Conservation (phyloP, 2,888 invertebrate species). For the Hipparchia sbordonii region DNA sequence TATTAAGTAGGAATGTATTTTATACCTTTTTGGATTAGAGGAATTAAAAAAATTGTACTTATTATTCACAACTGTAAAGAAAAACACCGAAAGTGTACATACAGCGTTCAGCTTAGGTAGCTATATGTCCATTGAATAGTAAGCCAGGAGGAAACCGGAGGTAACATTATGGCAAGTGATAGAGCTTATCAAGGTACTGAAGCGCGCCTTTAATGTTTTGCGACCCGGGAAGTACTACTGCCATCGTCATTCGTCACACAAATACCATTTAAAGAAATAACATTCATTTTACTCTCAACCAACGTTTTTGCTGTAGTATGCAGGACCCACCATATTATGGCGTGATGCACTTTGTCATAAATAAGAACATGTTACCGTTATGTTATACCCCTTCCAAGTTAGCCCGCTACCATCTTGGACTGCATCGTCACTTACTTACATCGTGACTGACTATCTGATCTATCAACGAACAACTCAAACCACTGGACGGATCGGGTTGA, state of each 20-base stretch:
- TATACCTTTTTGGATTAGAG: too few relatives aligned
- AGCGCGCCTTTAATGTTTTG: conserved; percentile 63
- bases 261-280: conserved; percentile 3
- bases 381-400: too few relatives aligned
- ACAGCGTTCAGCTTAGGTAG: not conserved
- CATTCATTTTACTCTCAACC: not conserved
- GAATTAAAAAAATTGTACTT: not conserved
- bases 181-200: conserved; percentile 60
- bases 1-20: too few relatives aligned
- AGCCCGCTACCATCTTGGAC: too few relatives aligned
- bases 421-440: too few relatives aligned
- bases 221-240: conserved; percentile 41
- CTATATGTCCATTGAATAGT: conserved; percentile 41
- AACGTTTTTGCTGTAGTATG: not conserved
- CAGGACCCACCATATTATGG: too few relatives aligned
- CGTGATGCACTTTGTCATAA: too few relatives aligned
- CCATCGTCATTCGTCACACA: conserved; percentile 10
- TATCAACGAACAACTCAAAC: too few relatives aligned
- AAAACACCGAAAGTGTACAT: not conserved
- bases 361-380: too few relatives aligned
- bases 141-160: conserved; percentile 52
- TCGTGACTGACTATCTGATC: too few relatives aligned
- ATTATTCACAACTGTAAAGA: not conserved
- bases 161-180: conserved; percentile 51
- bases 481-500: too few relatives aligned